Evolutionary conservation across 2,113 vertebrate genomes (phyloP), one percentile per base, ranked within the genome.

Genomic region (Hystrix brachyura): DNA sequence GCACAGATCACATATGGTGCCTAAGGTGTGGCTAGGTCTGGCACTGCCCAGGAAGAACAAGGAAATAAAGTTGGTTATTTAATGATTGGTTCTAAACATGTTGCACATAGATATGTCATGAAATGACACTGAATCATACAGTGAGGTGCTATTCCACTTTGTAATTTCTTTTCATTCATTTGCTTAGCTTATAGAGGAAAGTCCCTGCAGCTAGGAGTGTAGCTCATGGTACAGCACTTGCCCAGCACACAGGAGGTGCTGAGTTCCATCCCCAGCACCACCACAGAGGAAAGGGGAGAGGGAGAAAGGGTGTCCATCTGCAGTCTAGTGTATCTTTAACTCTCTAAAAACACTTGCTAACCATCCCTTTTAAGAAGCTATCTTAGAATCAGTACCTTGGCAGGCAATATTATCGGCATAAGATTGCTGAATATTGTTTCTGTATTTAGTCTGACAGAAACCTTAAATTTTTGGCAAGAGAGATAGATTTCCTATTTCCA

Each of bases 381-480:
- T 21, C 69, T 84, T 60, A 65, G 48, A 53, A 60, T 57, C 62
- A 60, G 72, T 8, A 18, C 3, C 17, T 91, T 76, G 64, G 55
- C 27, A 89, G 60, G 46, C 65, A 89, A n/a, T 29, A 34, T 11
- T 32, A 69, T 78, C 84, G 87, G 55, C 25, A 48, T 60, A 72
- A 90, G 84, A 57, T 65, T 55, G 15, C 87, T n/a, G 38, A 62
- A 88, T 62, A 85, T 10, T 80, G 21, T 60, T 81, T 51, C 38
- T 46, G 0, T 46, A 74, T 60, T 88, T 67, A 60, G 93, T 83
- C 94, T 94, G 94, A 94, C 17, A 34, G 60, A 13, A 88, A 85
- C 53, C 32, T 87, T 81, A 64, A 17, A 87, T 88, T 90, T 94
- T 81, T 94, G 71, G 74, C 79, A 92, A 92, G 88, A 95, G 25